Evolutionary conservation across 2,888 invertebrate genomes (phyloP), one percentile per base, ranked within the genome.

Genomic region (Brenthis hecate): DNA sequence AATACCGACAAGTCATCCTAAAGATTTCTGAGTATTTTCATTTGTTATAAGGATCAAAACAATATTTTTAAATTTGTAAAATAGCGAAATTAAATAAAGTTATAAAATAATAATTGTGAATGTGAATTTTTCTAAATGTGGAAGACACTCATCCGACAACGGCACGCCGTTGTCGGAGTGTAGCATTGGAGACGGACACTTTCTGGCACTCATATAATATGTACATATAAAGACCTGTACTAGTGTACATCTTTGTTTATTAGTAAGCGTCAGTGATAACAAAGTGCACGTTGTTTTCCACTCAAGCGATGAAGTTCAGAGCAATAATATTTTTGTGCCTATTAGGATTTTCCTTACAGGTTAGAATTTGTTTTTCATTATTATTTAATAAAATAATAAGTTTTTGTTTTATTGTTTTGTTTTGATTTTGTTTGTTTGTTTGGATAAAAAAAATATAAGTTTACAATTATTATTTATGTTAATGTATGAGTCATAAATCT

Each of bases 321-420:
- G 0, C 50, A 16, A 11, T 60, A 60, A 60, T 60, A 50, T 60
- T 60, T 32, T 16, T 50, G 60, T 60, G 60, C 6, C 32, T 60
- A 28, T 60, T 60, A 32, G 60, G 60, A 60, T 60, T 60, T n/a
- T 68, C 68, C 13, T 50, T 36, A 6, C 58, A 55, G 58, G 66
- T 67, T 51, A 65, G 64, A 58, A 62, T 69, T 50, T 23, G 28
- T 23, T 51, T 28, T 54, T 54, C 6, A 13, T 54, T 54, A 36
- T 36, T 36, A 36, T 36, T 36, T 36, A 36, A 36, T 43, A 11
- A 0, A 2, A 11, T 36, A 28, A 28, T 28, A 4, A 28, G 28
- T 28, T 28, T 28, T 28, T 28, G 28, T 28, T 4, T 43, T 8
- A 43, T 43, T 8, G 36, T 43, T 43, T 43, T 43, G 11, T 43